These are phyloP conservation scores for Brevimyrus niger DNA, from an alignment of 2,113 vertebrate genomes.

Conservation along the genomic window DNA sequence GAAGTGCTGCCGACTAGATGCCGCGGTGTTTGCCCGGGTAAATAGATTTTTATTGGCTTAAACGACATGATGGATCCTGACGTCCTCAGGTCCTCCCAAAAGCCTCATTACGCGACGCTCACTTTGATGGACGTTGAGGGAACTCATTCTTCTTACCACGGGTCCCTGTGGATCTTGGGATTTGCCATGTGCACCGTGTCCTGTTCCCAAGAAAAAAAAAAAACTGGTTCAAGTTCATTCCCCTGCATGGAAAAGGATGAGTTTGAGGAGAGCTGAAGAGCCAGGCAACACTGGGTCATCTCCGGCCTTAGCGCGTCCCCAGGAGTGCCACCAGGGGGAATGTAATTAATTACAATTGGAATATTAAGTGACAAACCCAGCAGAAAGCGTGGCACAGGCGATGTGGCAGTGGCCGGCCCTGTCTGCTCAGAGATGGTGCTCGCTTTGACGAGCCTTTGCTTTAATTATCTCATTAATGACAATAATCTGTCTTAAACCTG, in stretches of 20 bases:
- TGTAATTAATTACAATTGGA: constrained; percentile 44
- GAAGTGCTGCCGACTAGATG: not conserved
- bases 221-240: constrained; percentile 30
- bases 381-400: constrained; percentile 12
- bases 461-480: constrained; percentile 25
- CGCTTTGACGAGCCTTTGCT: not conserved
- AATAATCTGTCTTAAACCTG: constrained; percentile 31
- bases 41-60: constrained; percentile 10
- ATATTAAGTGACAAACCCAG: constrained; percentile 31
- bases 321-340: constrained; percentile 25
- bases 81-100: not conserved
- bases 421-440: constrained; percentile 18
- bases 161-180: not conserved
- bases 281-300: constrained; percentile 11
- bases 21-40: not conserved
- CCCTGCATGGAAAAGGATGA: constrained; percentile 32
- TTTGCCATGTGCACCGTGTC: not conserved
- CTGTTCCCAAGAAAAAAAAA: not conserved
- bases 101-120: not conserved
- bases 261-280: not conserved
- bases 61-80: not conserved
- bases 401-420: not conserved
- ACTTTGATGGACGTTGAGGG: not conserved
- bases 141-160: not conserved
- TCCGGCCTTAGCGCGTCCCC: constrained; percentile 2